Evolutionary conservation across 2,113 vertebrate species (phyloP).

Genomic region (Tenebrosternarchus preto): DNA sequence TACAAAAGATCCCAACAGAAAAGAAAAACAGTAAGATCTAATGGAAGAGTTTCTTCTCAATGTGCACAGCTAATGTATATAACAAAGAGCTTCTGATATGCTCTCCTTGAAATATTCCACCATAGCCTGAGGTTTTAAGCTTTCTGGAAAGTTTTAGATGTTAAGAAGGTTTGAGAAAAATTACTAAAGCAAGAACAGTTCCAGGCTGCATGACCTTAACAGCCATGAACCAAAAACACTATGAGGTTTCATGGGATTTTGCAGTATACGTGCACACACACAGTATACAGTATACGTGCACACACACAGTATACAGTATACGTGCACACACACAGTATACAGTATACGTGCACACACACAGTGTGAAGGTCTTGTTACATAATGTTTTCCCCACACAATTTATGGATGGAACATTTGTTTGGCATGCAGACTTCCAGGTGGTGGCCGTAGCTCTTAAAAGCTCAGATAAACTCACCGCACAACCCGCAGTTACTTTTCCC

Average conservation of each 20-base stretch:
- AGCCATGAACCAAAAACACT: background rate
- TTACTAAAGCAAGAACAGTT: background rate
- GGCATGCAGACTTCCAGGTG: background rate
- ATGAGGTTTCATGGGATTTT: background rate
- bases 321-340: too few relatives aligned
- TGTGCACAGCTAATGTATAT: conserved; percentile 14
- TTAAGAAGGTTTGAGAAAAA: background rate
- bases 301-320: too few relatives aligned
- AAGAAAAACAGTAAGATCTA: conserved; percentile 14
- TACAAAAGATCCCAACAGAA: conserved; percentile 23
- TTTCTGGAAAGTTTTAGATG: background rate
- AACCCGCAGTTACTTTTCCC: background rate
- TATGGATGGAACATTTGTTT: conserved; percentile 1
- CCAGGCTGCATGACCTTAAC: background rate
- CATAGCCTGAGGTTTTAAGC: background rate
- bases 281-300: too few relatives aligned
- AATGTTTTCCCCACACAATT: background rate
- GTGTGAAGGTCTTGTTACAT: background rate
- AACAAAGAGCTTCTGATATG: background rate
- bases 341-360: too few relatives aligned
- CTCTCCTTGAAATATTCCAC: background rate
- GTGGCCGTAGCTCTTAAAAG: background rate
- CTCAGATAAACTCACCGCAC: background rate
- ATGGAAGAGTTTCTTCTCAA: conserved; percentile 9
- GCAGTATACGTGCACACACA: too few relatives aligned